Conservation (phyloP, 2,113 vertebrate species). For the Xerus inauris region DNA sequence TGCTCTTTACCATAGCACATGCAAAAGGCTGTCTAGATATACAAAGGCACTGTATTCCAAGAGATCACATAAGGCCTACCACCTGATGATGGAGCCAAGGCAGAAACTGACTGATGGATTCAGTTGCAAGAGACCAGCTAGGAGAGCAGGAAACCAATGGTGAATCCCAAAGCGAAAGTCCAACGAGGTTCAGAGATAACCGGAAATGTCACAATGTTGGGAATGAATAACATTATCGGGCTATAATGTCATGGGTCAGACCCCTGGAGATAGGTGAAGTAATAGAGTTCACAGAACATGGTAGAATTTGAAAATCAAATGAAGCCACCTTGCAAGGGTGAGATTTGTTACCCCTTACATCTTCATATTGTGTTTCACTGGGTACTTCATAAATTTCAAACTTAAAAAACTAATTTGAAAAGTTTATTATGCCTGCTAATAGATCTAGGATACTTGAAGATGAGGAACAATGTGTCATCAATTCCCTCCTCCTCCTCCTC, state of each 20-base stretch:
- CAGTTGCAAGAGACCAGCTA: neutral
- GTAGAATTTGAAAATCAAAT: neutral
- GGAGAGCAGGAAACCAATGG: neutral
- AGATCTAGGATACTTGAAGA: conserved; percentile 18
- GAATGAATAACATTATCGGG: neutral
- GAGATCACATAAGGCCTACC: neutral
- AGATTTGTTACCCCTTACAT: neutral
- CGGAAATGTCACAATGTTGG: neutral
- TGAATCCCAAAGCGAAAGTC: neutral
- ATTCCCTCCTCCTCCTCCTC: neutral
- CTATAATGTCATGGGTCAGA: neutral
- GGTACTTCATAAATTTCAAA: neutral
- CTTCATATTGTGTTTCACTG: neutral
- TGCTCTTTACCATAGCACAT: neutral
- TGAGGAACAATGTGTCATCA: neutral
- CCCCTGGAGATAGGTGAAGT: neutral
- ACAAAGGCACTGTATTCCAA: neutral
- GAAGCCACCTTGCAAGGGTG: neutral
- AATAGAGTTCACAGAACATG: neutral
- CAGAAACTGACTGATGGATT: neutral
- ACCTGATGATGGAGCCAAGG: neutral
- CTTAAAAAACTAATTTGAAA: neutral
- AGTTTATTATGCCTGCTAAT: neutral
- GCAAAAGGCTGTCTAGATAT: neutral
- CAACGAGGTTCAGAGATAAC: neutral